Evolutionary conservation across 2,113 vertebrate species (phyloP), one percentile per base, ranked within the genome.

Genomic region (Podiceps cristatus): DNA sequence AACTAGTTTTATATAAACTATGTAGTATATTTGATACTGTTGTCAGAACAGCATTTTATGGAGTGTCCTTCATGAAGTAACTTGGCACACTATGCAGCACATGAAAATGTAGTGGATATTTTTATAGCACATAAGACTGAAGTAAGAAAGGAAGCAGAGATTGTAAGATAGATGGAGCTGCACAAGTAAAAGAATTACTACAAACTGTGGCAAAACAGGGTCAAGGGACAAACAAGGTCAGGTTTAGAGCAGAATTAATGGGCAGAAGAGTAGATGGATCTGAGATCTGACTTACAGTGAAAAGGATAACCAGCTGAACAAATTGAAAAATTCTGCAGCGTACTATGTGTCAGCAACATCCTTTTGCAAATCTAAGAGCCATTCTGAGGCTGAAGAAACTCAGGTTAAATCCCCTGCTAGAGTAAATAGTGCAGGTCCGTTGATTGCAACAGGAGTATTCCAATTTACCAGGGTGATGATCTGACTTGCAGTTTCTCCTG

Each of bases 241-340:
- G 18, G 25, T 83, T 94, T 86, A 56, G 77, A 85, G 58, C 25
- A 76, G 92, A 88, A 90, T 94, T 79, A 88, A 92, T 68, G 58
- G 33, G 9, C 23, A 40, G 82, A 75, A 58, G 44, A 90, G 35
- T 66, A 93, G 77, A 84, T 91, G 69, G 64, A 94, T 79, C 59
- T 53, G 62, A 92, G 66, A 62, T 86, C 50, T 79, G 85, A 62
- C 20, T 94, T 69, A 40, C 5, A 88, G 58, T 62, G 74, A 90
- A 69, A 88, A 76, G 53, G 76, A 45, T 62, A 88, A 93, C 53
- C 37, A 90, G 45, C 33, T 88, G 53, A 69, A 91, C 27, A 94
- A 95, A 90, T 19, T 44, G 80, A 52, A 94, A 83, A 82, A 60
- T 25, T 79, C 60, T 88, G 27, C 66, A 69, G 53, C 42, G 45